These are phyloP conservation scores for Mola mola DNA, from an alignment of 2,113 vertebrate species.

Conservation along the genomic window DNA sequence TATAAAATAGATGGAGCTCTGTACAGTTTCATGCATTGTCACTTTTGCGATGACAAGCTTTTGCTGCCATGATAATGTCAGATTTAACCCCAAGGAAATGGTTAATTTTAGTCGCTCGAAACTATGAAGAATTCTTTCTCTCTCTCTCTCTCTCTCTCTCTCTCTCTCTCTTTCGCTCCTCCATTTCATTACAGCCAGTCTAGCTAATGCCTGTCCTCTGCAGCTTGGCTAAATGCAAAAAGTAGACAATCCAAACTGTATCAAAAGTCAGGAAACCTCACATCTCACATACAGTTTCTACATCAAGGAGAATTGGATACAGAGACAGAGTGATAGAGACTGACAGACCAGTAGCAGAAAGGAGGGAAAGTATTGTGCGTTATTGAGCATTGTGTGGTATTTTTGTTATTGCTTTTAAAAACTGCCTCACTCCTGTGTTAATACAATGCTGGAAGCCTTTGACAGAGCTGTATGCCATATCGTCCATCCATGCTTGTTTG, in stretches of 20 bases:
- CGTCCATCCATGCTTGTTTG: constrained; percentile 22
- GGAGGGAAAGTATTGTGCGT: neutral
- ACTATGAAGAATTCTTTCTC: too few species aligned
- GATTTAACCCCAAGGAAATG: too few species aligned
- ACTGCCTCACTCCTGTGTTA: constrained; percentile 17
- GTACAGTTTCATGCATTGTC: too few species aligned
- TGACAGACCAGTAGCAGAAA: neutral
- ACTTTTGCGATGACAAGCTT: too few species aligned
- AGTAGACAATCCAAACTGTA: neutral
- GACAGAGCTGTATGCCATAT: constrained; percentile 22
- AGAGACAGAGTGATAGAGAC: constrained; percentile 5
- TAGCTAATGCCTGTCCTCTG: neutral
- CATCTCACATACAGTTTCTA: neutral
- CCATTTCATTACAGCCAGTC: neutral
- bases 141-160: too few species aligned
- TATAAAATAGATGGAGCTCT: too few species aligned
- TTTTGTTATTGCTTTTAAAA: constrained; percentile 45
- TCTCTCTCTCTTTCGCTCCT: neutral
- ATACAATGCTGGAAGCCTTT: constrained; percentile 31
- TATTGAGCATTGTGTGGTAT: constrained; percentile 47
- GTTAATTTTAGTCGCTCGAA: too few species aligned
- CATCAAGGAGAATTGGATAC: neutral
- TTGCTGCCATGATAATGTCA: too few species aligned
- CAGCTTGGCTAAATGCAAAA: neutral
- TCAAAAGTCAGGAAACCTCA: constrained; percentile 3